Base-by-base conservation (phyloP, 2,888 invertebrate genomes). In the Calameuta filiformis region DNA sequence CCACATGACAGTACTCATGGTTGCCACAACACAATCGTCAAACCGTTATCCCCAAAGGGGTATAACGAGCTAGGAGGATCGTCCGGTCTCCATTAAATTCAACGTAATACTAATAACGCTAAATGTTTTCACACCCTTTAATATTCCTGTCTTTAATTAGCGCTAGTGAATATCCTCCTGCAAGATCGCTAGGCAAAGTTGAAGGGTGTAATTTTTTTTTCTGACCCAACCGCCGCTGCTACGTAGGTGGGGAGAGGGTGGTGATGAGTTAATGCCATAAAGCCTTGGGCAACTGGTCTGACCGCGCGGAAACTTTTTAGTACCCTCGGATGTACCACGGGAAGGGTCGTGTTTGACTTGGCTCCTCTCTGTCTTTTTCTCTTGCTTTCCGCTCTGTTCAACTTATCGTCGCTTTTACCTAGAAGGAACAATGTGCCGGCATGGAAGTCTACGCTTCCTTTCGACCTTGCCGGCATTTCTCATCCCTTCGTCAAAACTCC, bases 391-490 rank as follows among this genome's bases (percentile, higher is more conserved):
- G 2, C 9, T 9, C 56, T 23, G 23, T 23, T 23, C 56, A 56
- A 56, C 33, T 71, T 71, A 71, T 15, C 31, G 71, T 34, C 31
- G 71, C 33, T 71, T 31, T 31, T 71, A 23, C 71, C 31, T 23
- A 71, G 71, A 34, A 71, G 71, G 71, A 34, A 71, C 71, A 71
- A 71, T 71, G 71, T 34, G 71, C 71, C 71, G 71, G 34, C 71
- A 34, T 33, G 15, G 33, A 34, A 33, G 71, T 71, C 71, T 71
- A 56, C 15, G 23, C 33, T 71, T 31, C 71, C 71, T 12, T 12
- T 71, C 71, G 71, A 71, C 71, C 71, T 71, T 34, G 71, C 71
- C 33, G 12, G 4, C 71, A 12, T 31, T 34, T 23, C 31, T 12
- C 31, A 71, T 31, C 31, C 34, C 71, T 31, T 12, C 33, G 34